phyloP scores from a whole-genome alignment of 2,113 vertebrate genomes.

The Trachemys scripta region DNA sequence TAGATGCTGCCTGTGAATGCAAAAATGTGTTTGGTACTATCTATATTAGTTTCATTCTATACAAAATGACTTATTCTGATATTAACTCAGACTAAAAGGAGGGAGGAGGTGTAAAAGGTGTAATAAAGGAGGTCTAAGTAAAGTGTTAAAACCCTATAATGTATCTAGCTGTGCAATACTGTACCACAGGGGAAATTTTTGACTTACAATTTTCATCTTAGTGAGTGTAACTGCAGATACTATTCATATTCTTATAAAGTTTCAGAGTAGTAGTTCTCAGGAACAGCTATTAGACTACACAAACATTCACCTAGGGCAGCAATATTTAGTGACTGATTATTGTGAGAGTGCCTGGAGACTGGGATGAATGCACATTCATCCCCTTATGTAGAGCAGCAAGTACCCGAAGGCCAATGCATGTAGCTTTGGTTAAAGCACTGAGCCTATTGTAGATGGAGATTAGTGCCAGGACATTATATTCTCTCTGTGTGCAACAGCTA shows the following conservation, averaged over 20 bases:
- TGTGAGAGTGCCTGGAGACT: conserved; percentile 19
- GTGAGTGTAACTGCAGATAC: conserved; percentile 12
- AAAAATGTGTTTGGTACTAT: not conserved
- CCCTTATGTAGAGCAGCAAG: conserved; percentile 34
- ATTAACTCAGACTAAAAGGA: not conserved
- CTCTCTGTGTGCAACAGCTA: conserved; percentile 32
- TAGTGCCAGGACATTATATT: not conserved
- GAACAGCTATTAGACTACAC: conserved; percentile 13
- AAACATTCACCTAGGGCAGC: conserved; percentile 31
- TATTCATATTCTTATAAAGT: conserved; percentile 56
- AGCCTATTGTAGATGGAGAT: not conserved
- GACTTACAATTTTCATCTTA: conserved; percentile 57
- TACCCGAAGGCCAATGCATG: not conserved
- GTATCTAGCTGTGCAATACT: conserved; percentile 18
- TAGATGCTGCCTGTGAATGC: not conserved
- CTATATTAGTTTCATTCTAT: not conserved
- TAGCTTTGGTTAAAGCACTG: not conserved
- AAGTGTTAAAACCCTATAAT: conserved; percentile 19
- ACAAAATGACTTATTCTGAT: not conserved
- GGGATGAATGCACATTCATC: conserved; percentile 15
- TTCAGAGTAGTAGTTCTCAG: conserved; percentile 47
- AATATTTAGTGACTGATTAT: conserved; percentile 37
- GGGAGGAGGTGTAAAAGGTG: not conserved
- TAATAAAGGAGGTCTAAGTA: not conserved
- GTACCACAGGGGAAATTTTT: conserved; percentile 61